A percentile compares a stretch with the other conserved stretches of the same genome.
phyloP scores from a whole-genome alignment of 2,113 vertebrate species.

The Dasyurus viverrinus region DNA sequence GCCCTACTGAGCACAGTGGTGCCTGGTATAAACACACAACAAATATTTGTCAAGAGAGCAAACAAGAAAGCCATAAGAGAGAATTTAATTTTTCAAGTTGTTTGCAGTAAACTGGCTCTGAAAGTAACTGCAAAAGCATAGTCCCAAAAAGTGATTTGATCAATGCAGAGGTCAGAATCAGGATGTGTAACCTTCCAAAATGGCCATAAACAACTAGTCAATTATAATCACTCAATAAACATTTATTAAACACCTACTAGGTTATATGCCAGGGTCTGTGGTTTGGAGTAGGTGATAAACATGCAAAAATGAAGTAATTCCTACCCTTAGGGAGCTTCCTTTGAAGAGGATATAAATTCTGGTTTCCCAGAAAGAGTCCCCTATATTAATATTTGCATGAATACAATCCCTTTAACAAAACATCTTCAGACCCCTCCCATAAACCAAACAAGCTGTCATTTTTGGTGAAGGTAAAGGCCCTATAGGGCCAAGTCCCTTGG shows the following conservation, averaged over 20 bases:
- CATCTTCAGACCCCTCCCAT: neutral
- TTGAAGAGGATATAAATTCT: neutral
- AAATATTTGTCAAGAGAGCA: neutral
- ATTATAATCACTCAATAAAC: neutral
- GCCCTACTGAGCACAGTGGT: neutral
- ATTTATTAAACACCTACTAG: neutral
- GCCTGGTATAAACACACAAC: neutral
- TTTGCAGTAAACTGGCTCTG: neutral
- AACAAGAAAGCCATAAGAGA: neutral
- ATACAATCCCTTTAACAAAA: neutral
- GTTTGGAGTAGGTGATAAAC: neutral
- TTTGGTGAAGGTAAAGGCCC: neutral
- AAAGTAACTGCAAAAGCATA: neutral
- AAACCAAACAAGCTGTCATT: neutral
- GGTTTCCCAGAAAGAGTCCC: neutral
- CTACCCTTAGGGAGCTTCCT: neutral
- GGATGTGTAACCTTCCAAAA: neutral
- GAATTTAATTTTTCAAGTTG: neutral
- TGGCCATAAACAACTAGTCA: neutral
- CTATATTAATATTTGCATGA: neutral
- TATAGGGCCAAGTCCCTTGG: neutral
- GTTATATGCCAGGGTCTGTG: neutral
- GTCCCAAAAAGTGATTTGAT: neutral
- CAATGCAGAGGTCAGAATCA: neutral
- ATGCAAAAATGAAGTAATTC: neutral